A percentile compares a stretch with the other conserved stretches of the same genome.
phyloP scores from a whole-genome alignment of 2,797 vertebrate species.

The Sternotherus odoratus region DNA sequence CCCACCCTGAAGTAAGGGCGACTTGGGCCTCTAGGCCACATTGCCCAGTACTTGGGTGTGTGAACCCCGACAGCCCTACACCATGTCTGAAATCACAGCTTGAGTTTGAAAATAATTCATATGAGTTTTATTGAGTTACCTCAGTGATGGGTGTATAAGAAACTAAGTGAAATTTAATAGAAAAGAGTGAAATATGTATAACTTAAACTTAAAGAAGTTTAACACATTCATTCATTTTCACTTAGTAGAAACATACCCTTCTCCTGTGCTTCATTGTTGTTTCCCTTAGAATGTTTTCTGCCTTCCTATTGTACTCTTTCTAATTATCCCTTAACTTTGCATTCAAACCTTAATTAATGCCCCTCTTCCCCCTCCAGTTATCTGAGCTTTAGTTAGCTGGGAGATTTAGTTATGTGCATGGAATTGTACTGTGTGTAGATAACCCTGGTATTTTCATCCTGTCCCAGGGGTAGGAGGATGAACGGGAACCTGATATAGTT shows the following conservation, averaged over 20 bases:
- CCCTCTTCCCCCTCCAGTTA: neutral
- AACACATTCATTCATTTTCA: neutral
- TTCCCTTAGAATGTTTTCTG: neutral
- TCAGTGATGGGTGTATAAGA: neutral
- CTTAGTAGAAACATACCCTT: neutral
- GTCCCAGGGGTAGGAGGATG: too few relatives aligned
- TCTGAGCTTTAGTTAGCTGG: neutral
- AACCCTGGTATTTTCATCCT: too few relatives aligned
- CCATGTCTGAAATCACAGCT: neutral
- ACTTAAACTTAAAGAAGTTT: neutral
- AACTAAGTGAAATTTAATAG: neutral
- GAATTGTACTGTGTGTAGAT: neutral
- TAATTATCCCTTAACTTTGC: neutral
- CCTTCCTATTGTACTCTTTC: neutral
- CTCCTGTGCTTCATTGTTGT: neutral
- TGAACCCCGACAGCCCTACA: too few relatives aligned
- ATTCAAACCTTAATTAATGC: neutral
- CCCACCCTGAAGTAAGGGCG: too few relatives aligned
- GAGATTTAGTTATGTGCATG: neutral
- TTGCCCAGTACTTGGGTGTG: too few relatives aligned
- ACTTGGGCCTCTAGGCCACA: too few relatives aligned
- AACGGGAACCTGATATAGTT: neutral
- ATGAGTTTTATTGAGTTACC: neutral
- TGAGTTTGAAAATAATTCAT: neutral
- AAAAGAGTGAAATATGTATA: neutral